Conservation (phyloP, 2,888 invertebrate genomes). For the Drosophila ustulata region DNA sequence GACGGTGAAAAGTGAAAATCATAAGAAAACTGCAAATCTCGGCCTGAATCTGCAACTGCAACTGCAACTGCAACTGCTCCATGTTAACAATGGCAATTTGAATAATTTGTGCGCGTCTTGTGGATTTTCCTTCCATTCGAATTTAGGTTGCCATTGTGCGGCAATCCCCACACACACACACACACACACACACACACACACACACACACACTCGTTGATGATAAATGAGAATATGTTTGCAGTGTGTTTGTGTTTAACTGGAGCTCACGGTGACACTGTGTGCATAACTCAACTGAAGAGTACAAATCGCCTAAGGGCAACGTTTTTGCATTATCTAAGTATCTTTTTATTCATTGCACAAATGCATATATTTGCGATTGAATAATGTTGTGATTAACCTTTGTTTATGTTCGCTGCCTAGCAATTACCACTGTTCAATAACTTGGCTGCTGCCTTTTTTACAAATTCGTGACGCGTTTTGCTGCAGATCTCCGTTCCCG, state of each 20-base stretch:
- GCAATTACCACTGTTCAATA: conserved; percentile 28
- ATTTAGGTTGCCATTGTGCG: conserved; percentile 65
- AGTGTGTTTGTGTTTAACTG: conserved; percentile 18
- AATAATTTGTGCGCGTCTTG: conserved; percentile 73
- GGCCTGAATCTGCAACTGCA: conserved; percentile 45
- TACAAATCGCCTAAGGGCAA: conserved; percentile 4
- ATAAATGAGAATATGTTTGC: conserved; percentile 61
- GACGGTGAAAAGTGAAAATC: conserved; percentile 59
- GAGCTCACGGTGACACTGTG: conserved; percentile 44
- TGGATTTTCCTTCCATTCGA: conserved; percentile 48
- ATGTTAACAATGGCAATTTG: conserved; percentile 77
- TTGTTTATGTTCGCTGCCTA: not conserved
- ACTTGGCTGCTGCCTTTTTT: conserved; percentile 12
- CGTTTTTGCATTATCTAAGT: not conserved
- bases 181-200: conserved; percentile 11
- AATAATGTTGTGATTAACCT: not conserved
- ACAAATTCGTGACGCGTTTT: conserved; percentile 38
- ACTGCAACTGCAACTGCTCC: conserved; percentile 16
- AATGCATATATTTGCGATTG: not conserved
- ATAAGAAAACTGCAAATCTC: conserved; percentile 56
- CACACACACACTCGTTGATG: conserved; percentile 17
- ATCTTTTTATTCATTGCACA: not conserved
- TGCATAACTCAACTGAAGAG: conserved; percentile 33
- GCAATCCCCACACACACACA: conserved; percentile 37
- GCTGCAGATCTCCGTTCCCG: conserved; percentile 51